A percentile compares a stretch with the other conserved stretches of the same genome.
Evolutionary conservation across 1,140 invertebrate genomes (phyloP).

Genomic region (Andricus grossulariae): DNA sequence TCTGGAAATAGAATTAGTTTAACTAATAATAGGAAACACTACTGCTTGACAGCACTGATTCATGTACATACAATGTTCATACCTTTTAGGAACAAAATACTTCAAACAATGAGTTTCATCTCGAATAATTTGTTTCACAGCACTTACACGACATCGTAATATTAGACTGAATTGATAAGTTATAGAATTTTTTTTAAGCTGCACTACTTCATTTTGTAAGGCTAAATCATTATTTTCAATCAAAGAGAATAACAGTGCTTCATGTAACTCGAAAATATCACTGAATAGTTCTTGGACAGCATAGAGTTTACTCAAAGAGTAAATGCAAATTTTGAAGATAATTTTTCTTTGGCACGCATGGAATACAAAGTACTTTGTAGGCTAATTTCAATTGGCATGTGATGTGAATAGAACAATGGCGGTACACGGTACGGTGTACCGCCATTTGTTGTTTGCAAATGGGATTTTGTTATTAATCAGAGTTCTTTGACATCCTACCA

Average conservation of each 20-base stretch:
- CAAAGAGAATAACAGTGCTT: no score
- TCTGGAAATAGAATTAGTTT: no score
- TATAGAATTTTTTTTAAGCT: no score
- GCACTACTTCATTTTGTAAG: no score
- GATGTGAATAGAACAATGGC: constrained; percentile 31
- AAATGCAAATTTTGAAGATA: no score
- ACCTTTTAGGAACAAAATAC: neutral
- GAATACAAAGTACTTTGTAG: neutral
- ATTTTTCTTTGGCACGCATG: no score
- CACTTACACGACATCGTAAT: neutral
- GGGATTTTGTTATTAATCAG: neutral
- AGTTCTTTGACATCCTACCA: neutral
- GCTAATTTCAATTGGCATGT: constrained; percentile 37
- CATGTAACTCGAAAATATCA: no score
- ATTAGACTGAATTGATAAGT: neutral
- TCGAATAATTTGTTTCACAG: neutral
- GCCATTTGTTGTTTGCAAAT: neutral
- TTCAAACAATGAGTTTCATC: neutral
- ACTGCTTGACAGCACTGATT: neutral
- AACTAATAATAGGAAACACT: no score
- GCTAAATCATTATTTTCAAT: no score
- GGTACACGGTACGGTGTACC: constrained; percentile 30
- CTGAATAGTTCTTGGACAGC: no score
- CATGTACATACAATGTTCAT: neutral
- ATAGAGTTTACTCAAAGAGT: no score